Evolutionary conservation across 2,797 vertebrate species (phyloP), one percentile per base, ranked within the genome.

Genomic region (Furcifer pardalis): DNA sequence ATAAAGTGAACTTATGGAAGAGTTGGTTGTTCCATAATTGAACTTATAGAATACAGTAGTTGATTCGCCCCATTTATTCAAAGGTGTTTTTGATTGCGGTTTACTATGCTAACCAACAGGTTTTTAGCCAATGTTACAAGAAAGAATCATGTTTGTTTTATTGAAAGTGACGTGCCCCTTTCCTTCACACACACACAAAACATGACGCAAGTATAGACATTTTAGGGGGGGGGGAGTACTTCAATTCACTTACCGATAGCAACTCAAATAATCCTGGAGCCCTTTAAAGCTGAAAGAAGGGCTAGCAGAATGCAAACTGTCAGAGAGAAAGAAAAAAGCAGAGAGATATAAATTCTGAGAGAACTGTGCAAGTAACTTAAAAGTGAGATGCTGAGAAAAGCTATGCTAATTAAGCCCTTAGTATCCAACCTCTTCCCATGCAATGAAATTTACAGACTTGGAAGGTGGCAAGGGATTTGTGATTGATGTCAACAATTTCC

Each of bases 181-280:
- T 42, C 44, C n/a, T 32, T n/a, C 66, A 84, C n/a, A 56, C 15
- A 35, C 1, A 69, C 35, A 79, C 81, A 30, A 59, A 74, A 66
- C 9, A 66, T 5, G 75, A 37, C n/a, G 8, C 3, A 7, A 79
- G 49, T 81, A 71, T 25, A 73, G 13, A 30, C 35, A 52, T 10
- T 19, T 21, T 12, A 12, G 30, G 13, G 17, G 40, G 13, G 9
- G 4, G 2, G 21, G 21, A 1, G 59, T 37, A 44, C 19, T 63
- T 86, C 78, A 91, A 89, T 46, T 68, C 30, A 42, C 86, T 72
- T 91, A 95, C 94, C 63, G 10, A 56, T 95, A 95, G 74, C 88
- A 92, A 44, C 94, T 90, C 84, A 94, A 73, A 40, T 93, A 95
- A 49, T 95, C 93, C 87, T 89, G 92, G 86, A 95, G 94, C 49